Evolutionary conservation across 2,888 invertebrate genomes (phyloP), one percentile per base, ranked within the genome.

Genomic region (Dorcus hopei): DNA sequence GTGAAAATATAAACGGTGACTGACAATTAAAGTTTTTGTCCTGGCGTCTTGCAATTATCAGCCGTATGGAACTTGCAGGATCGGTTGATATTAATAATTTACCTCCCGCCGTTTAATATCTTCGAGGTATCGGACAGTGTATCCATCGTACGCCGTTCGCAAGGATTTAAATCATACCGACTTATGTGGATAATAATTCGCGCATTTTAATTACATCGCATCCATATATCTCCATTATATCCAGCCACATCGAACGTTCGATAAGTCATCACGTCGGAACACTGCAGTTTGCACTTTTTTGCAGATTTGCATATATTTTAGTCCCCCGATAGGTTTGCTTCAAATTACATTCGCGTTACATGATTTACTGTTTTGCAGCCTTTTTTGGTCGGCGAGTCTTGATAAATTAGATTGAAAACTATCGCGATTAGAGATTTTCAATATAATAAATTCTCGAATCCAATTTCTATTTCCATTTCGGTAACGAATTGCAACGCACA

Each of bases 141-240:
- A 50, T 57, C 57, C 39, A 57, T 52, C 57, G 42, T 33, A 26
- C 52, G 41, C 45, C 51, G 57, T 57, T 57, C 38, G 52, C 52
- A 52, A 38, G 57, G 57, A 52, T 57, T 57, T 57, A 57, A 68
- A 70, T 70, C 67, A 68, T 63, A 61, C 57, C 65, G 68, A 66
- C 68, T 69, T 69, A 65, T 67, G 65, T 63, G 66, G 67, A 68
- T 67, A 66, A 69, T 70, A 70, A 70, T 69, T 68, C 65, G 61
- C 63, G 68, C 67, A 68, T 68, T 69, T 70, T 70, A 67, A 70
- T 69, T 70, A 67, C 66, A 64, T 62, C 55, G 61, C 65, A 57
- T 54, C 63, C 65, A 67, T 70, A 64, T 67, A 70, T 70, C 70
- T 67, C 68, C 68, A 68, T 70, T 70, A 68, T 64, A 62, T 67